Evolutionary conservation across 92 coral and sea anemone genomes (phyloP), one percentile per base, ranked within the genome.

Genomic region (Anthopleura xanthogrammica): DNA sequence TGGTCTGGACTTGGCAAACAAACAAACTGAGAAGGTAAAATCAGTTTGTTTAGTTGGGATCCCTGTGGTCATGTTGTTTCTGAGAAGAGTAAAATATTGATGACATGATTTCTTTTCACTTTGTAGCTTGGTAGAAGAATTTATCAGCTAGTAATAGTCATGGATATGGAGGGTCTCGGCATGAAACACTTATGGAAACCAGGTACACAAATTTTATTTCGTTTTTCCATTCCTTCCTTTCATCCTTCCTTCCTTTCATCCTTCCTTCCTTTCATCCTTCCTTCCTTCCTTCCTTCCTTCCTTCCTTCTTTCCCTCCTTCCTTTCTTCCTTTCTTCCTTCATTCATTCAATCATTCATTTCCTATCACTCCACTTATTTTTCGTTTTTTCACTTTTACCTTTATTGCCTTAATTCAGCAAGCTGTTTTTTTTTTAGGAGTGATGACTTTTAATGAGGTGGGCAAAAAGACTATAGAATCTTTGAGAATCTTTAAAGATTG

Each of bases 391-490:
- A 19, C 0, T 62, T 62, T 62, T 62, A 0, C 46, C 13, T 36
- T 68, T 11, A 5, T 29, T 24, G 13, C 8, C 29, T n/a, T 72
- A 39, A 1, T 72, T 7, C 16, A 52, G 20, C 75, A 17, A 36
- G 36, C 6, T 76, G 36, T 79, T 17, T 58, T 74, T 70, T 64
- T 39, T 60, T 90, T 93, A 93, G 97, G 97, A 77, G 91, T 93
- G 52, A 48, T 78, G 80, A 86, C 92, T 54, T 93, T 93, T 75
- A 93, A 93, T 85, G 92, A 79, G 76, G 97, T 93, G 87, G 91
- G 97, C 88, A 75, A 41, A 12, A 16, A 66, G 4, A 12, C 40
- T 48, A 20, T n/a, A 20, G 22, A 17, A 60, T 60, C 13, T 20
- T 7, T 1, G 2, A 17, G 36, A 29, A 29, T 29, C 36, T 29